These are phyloP conservation scores for Gordius sp. DNA, from an alignment of 2,888 invertebrate species.

Conservation along the genomic window DNA sequence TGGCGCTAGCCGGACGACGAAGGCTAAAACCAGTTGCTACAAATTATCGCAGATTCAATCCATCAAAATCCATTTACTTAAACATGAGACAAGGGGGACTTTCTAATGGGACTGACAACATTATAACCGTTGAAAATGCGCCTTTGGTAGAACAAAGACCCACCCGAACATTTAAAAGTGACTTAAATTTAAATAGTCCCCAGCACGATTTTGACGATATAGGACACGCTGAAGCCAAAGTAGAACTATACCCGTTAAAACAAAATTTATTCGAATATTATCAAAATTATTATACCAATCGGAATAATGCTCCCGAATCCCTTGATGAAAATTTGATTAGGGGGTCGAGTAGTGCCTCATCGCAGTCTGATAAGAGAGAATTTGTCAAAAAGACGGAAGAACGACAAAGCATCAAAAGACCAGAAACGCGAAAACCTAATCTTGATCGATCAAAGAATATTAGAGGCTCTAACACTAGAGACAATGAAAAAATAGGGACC, in stretches of 20 bases:
- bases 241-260: constrained; percentile 4
- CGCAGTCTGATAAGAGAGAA: no score
- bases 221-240: neutral
- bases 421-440: no score
- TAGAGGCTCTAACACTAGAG: no score
- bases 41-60: neutral
- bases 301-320: neutral
- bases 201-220: neutral
- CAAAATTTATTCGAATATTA: constrained; percentile 10
- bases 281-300: constrained; percentile 9
- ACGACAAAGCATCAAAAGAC: no score
- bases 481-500: no score
- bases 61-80: neutral
- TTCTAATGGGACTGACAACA: neutral
- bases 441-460: no score
- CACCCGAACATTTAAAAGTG: neutral
- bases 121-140: neutral
- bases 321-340: no score
- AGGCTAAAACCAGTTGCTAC: neutral
- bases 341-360: no score
- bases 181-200: neutral
- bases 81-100: neutral
- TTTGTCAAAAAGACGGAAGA: no score
- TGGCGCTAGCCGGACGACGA: neutral
- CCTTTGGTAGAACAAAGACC: neutral